phyloP scores from a whole-genome alignment of 2,888 invertebrate genomes.

The Lissocephala sabroskyi region DNA sequence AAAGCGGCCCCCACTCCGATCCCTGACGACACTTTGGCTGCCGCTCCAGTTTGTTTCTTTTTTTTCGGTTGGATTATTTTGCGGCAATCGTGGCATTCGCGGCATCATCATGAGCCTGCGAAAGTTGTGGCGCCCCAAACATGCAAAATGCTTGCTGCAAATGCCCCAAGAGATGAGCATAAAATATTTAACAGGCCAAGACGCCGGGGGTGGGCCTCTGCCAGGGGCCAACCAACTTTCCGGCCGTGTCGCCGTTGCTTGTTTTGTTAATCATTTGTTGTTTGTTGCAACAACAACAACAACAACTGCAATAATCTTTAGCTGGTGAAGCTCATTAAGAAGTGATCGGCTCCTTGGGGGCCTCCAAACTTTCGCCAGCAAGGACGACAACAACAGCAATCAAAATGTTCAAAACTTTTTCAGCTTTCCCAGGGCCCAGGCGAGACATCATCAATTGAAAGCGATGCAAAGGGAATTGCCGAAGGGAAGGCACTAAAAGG shows the following conservation, averaged over 20 bases:
- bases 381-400: slow-evolving; percentile 22
- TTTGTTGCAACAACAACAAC: slow-evolving; percentile 13
- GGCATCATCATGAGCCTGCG: slow-evolving; percentile 43
- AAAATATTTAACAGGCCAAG: slow-evolving; percentile 69
- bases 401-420: slow-evolving; percentile 21
- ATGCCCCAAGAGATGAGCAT: slow-evolving; percentile 68
- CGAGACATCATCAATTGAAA: slow-evolving; percentile 45
- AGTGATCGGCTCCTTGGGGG: slow-evolving; percentile 33
- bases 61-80: slow-evolving; percentile 51
- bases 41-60: slow-evolving; percentile 32
- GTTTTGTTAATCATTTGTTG: slow-evolving; percentile 57
- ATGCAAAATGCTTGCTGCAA: slow-evolving; percentile 54
- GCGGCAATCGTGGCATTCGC: slow-evolving; percentile 39
- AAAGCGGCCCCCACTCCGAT: slow-evolving; percentile 18
- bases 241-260: slow-evolving; percentile 21
- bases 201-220: not conserved
- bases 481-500: too few species aligned
- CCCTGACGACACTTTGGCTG: slow-evolving; percentile 54
- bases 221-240: not conserved
- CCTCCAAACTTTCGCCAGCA: slow-evolving; percentile 20
- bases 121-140: slow-evolving; percentile 16
- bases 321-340: slow-evolving; percentile 36
- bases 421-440: slow-evolving; percentile 32
- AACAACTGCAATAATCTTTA: slow-evolving; percentile 41
- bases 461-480: too few species aligned